Evolutionary conservation across 1,140 invertebrate genomes (phyloP).

Genomic region (Eupeodes corollae): DNA sequence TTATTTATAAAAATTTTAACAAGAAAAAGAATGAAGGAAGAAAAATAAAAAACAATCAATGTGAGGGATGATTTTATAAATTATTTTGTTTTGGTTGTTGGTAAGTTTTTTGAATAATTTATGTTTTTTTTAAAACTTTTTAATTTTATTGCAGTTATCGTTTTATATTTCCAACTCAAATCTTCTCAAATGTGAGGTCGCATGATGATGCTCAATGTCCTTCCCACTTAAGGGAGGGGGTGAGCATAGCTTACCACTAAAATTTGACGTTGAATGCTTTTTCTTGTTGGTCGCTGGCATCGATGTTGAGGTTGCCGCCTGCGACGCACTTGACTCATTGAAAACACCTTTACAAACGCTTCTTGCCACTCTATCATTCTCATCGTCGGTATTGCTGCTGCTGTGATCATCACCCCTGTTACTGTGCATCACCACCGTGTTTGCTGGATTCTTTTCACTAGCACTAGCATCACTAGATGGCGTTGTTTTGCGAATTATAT

Average conservation of each 20-base stretch:
- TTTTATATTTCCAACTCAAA: conserved; percentile 15
- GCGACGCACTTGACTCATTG: not conserved
- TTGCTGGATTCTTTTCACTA: not conserved
- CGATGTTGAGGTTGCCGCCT: conserved; percentile 1
- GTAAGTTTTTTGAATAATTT: not conserved
- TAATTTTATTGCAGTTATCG: not conserved
- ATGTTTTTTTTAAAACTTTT: not conserved
- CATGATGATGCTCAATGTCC: conserved; percentile 26
- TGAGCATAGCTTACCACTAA: conserved; percentile 15
- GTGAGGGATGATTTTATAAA: not conserved
- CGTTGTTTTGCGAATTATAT: conserved; percentile 8
- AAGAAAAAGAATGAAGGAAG: not conserved
- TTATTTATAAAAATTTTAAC: too few relatives aligned
- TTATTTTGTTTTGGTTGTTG: not conserved
- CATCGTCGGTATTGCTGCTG: not conserved
- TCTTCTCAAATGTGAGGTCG: conserved; percentile 7
- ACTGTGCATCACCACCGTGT: not conserved
- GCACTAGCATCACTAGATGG: conserved; percentile 10
- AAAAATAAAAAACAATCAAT: not conserved
- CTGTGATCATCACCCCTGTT: conserved; percentile 16
- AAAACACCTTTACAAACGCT: conserved; percentile 1
- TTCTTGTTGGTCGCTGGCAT: not conserved
- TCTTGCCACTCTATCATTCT: not conserved
- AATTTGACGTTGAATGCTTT: not conserved
- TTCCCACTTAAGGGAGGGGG: conserved; percentile 31